Evolutionary conservation across 1,140 invertebrate genomes (phyloP), one percentile per base, ranked within the genome.

Genomic region (Chrysoperla carnea): DNA sequence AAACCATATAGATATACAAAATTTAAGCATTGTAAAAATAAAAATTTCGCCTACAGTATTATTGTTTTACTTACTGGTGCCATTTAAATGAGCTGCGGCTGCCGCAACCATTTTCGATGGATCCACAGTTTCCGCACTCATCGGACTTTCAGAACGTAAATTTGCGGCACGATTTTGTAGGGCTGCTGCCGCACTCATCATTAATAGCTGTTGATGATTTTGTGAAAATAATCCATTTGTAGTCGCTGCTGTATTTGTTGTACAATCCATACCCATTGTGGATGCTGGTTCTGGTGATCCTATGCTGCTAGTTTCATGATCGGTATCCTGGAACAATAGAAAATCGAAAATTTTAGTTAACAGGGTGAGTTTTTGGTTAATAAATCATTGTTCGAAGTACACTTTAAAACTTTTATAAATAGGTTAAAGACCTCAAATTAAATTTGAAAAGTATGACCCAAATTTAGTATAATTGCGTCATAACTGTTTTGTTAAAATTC

Each of bases 11-110:
- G n/a, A n/a, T n/a, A n/a, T n/a, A n/a, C n/a, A n/a, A n/a, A n/a
- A n/a, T n/a, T n/a, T n/a, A n/a, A n/a, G n/a, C n/a, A n/a, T n/a
- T n/a, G n/a, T n/a, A n/a, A n/a, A n/a, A n/a, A n/a, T n/a, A n/a
- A n/a, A n/a, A n/a, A n/a, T n/a, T n/a, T n/a, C n/a, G n/a, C n/a
- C n/a, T n/a, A 23, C 17, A 23, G 17, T 23, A 23, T 23, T 23
- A n/a, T n/a, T n/a, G n/a, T n/a, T n/a, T n/a, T 73, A 75, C 74
- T 70, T 69, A 84, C 81, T 82, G 58, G 78, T 78, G 63, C 81
- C 79, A 63, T 83, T 76, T n/a, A 76, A 57, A 56, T 75, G 73
- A 13, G 68, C 69, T 52, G 64, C 37, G 55, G 64, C 48, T 51
- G 43, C 49, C 4, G 62, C 58, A 40, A 62, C 58, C 12, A 65